These are phyloP conservation scores for Ictidomys tridecemlineatus DNA, from an alignment of 2,113 vertebrate species.

Conservation along the genomic window DNA sequence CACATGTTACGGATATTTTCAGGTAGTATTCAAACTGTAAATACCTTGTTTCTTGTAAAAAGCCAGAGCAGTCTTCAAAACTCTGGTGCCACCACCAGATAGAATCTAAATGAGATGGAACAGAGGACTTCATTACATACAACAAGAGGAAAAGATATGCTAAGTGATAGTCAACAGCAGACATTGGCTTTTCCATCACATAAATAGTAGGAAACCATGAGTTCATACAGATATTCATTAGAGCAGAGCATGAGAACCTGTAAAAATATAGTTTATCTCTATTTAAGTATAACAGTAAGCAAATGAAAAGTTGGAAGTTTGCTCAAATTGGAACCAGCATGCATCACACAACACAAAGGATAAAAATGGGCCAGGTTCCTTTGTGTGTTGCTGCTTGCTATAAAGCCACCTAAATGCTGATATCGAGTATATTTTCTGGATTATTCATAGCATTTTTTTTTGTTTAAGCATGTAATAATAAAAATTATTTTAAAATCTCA, in stretches of 20 bases:
- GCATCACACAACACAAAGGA: too few species aligned
- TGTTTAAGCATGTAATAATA: not conserved
- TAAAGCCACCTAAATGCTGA: not conserved
- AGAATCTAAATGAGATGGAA: not conserved
- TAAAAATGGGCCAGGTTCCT: not conserved
- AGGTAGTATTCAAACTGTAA: not conserved
- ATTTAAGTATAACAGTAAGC: not conserved
- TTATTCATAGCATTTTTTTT: not conserved
- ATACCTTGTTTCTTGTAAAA: not conserved
- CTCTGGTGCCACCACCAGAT: not conserved
- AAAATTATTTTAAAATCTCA: not conserved
- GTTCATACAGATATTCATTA: not conserved
- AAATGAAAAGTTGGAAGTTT: not conserved
- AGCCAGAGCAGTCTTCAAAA: not conserved
- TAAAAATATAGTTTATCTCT: not conserved
- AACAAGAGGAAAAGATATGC: not conserved
- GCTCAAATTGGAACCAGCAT: not conserved
- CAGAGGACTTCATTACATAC: not conserved
- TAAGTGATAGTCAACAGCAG: not conserved
- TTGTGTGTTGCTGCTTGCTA: not conserved
- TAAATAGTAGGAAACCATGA: not conserved
- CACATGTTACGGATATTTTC: not conserved
- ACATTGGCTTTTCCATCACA: too few species aligned
- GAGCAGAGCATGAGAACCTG: not conserved
- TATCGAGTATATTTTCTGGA: too few species aligned